A percentile compares a stretch with the other conserved stretches of the same genome.
Evolutionary conservation across 1,140 invertebrate species (phyloP).

Genomic region (Heliconius hewitsoni): DNA sequence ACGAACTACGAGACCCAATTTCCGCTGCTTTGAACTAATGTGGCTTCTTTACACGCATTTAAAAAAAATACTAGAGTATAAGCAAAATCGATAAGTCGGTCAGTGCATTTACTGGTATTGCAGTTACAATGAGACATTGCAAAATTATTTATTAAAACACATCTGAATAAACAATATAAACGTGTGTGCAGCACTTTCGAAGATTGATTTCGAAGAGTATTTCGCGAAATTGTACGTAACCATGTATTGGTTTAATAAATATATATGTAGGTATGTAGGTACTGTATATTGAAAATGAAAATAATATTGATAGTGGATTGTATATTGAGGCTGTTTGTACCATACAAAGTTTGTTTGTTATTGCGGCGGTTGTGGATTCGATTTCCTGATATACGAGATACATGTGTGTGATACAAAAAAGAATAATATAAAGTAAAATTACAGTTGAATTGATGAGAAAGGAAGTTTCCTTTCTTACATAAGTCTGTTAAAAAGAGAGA

Average conservation of each 20-base stretch:
- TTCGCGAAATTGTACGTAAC: too few relatives aligned
- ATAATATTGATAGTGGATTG: too few relatives aligned
- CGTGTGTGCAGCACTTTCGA: conserved; percentile 9
- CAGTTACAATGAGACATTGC: conserved; percentile 20
- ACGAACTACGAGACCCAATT: conserved; percentile 8
- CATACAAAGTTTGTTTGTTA: too few relatives aligned
- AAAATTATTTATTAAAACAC: conserved; percentile 23
- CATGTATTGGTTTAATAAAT: background rate
- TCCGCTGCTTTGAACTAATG: background rate
- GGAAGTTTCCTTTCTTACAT: too few relatives aligned
- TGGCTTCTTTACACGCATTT: background rate
- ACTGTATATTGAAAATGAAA: too few relatives aligned
- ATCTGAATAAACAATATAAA: conserved; percentile 18
- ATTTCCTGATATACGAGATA: too few relatives aligned
- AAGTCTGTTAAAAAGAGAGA: too few relatives aligned
- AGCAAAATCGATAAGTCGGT: conserved; percentile 21
- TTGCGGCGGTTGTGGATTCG: too few relatives aligned
- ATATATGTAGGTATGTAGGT: background rate
- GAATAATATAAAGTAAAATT: too few relatives aligned
- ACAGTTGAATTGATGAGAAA: too few relatives aligned
- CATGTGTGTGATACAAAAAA: too few relatives aligned
- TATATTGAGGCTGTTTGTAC: too few relatives aligned
- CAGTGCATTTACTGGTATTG: conserved; percentile 20
- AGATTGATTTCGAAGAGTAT: background rate
- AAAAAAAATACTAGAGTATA: conserved; percentile 6